These are phyloP conservation scores for Ophion obscuratus DNA, from an alignment of 2,888 invertebrate species.

Conservation along the genomic window DNA sequence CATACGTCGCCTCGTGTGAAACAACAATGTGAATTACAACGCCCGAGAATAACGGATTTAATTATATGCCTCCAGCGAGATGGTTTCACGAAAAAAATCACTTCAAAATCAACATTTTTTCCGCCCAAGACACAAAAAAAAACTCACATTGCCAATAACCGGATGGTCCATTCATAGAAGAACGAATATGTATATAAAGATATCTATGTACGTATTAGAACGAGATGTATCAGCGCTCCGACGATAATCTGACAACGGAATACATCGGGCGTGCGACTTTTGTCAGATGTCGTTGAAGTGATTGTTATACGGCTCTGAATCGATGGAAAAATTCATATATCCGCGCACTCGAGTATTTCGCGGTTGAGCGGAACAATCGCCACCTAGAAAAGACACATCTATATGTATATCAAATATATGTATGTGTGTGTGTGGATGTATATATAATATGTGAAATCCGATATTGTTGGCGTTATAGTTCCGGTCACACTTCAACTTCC, in stretches of 20 bases:
- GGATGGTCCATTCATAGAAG: no score
- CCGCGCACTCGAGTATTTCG: conserved; percentile 53
- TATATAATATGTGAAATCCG: conserved; percentile 2
- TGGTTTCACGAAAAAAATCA: no score
- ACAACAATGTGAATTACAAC: background rate
- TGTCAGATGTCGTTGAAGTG: conserved; percentile 54
- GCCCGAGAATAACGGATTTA: background rate
- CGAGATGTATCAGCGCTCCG: conserved; percentile 43
- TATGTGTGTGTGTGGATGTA: background rate
- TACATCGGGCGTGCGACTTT: conserved; percentile 60
- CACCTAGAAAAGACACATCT: conserved; percentile 1
- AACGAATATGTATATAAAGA: no score
- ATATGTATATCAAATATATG: background rate
- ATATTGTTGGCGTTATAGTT: conserved; percentile 56
- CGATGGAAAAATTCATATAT: conserved; percentile 57
- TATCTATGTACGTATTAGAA: background rate
- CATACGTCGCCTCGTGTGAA: background rate
- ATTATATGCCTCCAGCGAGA: no score
- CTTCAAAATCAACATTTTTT: no score
- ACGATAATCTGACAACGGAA: conserved; percentile 56
- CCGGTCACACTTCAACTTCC: conserved; percentile 57
- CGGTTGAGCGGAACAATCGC: conserved; percentile 42
- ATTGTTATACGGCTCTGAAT: conserved; percentile 53
- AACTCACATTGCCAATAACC: no score
- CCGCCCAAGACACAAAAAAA: no score